Conservation (phyloP, 2,888 invertebrate genomes). For the Ischnura elegans region DNA sequence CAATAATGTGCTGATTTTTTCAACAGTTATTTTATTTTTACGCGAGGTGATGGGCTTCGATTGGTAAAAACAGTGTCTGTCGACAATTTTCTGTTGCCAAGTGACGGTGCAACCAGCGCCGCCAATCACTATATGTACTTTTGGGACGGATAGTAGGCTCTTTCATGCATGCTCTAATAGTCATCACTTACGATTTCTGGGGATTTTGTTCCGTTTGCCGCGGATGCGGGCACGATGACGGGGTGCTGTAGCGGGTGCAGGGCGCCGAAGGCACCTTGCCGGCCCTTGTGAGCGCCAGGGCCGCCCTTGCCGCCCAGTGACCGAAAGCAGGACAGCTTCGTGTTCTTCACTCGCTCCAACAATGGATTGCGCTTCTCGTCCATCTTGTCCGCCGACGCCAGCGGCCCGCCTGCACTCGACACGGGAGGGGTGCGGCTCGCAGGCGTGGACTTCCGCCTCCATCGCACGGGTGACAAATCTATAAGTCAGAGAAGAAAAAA, state of each 20-base stretch:
- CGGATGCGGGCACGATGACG: neutral
- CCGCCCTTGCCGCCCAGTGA: constrained; percentile 74
- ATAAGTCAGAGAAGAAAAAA: constrained; percentile 73
- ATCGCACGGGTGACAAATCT: constrained; percentile 84
- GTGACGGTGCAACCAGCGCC: too few species aligned
- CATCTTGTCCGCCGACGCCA: constrained; percentile 77
- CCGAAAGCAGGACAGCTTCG: constrained; percentile 84
- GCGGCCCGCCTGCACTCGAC: constrained; percentile 79
- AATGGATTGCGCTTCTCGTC: constrained; percentile 85
- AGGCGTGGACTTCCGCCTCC: constrained; percentile 77
- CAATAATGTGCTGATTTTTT: too few species aligned
- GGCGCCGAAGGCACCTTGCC: constrained; percentile 14
- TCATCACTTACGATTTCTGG: neutral
- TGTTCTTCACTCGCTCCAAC: constrained; percentile 86
- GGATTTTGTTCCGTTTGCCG: neutral
- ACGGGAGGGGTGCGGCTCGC: constrained; percentile 74
- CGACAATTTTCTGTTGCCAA: too few species aligned
- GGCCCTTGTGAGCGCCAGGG: neutral
- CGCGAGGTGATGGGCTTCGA: too few species aligned
- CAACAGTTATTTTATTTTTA: too few species aligned
- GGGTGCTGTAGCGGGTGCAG: neutral
- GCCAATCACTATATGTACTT: too few species aligned
- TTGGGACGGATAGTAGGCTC: too few species aligned
- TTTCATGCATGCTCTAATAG: too few species aligned
- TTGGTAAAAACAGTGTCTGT: too few species aligned